Conservation (phyloP, 2,113 vertebrate species). For the Diphyllodes magnificus region DNA sequence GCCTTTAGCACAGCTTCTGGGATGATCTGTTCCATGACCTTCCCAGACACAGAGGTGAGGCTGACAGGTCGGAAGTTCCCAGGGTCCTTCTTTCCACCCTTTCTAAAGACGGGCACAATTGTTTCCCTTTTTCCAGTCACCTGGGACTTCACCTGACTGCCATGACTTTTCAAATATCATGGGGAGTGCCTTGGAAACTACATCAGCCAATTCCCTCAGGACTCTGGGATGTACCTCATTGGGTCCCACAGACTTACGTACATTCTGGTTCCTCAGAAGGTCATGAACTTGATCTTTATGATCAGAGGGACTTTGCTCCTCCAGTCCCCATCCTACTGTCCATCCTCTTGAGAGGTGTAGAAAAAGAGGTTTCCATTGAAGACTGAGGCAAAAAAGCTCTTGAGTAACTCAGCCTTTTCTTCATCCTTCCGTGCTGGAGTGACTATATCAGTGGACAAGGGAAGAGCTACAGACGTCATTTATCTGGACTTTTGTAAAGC, state of each 20-base stretch:
- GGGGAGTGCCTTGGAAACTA: neutral
- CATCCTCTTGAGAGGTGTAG: neutral
- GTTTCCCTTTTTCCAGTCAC: neutral
- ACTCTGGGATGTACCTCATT: neutral
- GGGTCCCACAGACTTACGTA: neutral
- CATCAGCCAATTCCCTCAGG: neutral
- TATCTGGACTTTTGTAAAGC: neutral
- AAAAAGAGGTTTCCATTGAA: neutral
- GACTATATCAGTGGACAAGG: neutral
- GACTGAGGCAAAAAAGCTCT: neutral
- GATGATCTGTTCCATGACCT: neutral
- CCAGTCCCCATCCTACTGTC: neutral
- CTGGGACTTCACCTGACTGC: neutral
- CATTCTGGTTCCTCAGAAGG: neutral
- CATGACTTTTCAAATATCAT: neutral
- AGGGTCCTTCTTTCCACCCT: neutral
- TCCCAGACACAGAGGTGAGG: neutral
- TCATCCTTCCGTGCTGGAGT: neutral
- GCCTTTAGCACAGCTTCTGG: neutral
- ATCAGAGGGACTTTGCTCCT: neutral
- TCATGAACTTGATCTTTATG: neutral
- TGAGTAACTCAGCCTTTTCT: neutral
- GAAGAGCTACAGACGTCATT: neutral
- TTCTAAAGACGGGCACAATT: neutral
- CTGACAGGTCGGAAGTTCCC: neutral